Evolutionary conservation across 2,888 invertebrate genomes (phyloP), one percentile per base, ranked within the genome.

Genomic region (Platynereis dumerilii): DNA sequence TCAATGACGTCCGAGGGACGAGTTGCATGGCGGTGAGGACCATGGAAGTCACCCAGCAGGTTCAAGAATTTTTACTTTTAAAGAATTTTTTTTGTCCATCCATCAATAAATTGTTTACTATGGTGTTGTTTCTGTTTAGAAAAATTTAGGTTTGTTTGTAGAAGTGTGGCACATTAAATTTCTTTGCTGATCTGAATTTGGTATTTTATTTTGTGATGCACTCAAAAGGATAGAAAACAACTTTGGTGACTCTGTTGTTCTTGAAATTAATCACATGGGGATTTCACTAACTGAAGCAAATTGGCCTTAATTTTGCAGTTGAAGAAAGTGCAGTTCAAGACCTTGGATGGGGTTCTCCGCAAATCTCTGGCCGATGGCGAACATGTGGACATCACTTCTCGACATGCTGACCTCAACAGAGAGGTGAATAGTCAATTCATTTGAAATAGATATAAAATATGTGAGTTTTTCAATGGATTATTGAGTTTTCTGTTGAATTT

Each of bases 1-100:
- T 90, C 65, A 69, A 73, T 3, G 88, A 92, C 87, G 85, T 86
- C 75, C 82, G 52, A 28, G 66, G 67, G 10, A 27, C 45, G 70
- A 55, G 10, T 64, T 72, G 27, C 45, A 29, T 54, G 12, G 67
- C 59, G 1, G 26, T 60, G 20, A 63, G 72, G 10, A 60, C 66
- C 28, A 58, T 72, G 3, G 44, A 62, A 20, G 73, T 67, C 10
- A 69, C 67, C 17, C 71, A 72, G 71, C 65, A 58, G 24, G 62
- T 44, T 17, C 22, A 20, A 5, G 24, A n/a, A n/a, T 17, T 17
- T n/a, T n/a, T 28, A 2, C 24, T 24, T 45, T 27, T 63, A 7
- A 61, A 22, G 29, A 20, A 26, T 20, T 12, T 28, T 60, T 12
- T 20, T 24, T 26, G 7, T 28, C 12, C 22, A 10, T 48, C 10